These are phyloP conservation scores for Listronotus oregonensis DNA, from an alignment of 1,140 invertebrate genomes.

Conservation along the genomic window DNA sequence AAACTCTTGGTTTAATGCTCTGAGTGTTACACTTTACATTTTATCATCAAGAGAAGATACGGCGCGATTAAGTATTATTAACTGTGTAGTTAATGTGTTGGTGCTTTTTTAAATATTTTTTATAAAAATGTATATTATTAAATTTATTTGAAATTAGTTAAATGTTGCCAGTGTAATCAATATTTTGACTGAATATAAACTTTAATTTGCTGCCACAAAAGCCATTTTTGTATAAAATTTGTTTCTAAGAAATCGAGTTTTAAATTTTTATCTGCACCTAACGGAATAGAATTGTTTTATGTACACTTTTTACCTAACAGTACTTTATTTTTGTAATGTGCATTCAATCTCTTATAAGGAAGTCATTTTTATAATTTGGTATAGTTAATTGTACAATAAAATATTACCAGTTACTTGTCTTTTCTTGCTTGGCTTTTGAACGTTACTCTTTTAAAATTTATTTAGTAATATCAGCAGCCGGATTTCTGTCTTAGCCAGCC, in stretches of 20 bases:
- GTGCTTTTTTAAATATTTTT: conserved; percentile 21
- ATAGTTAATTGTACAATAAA: conserved; percentile 37
- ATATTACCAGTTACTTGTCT: conserved; percentile 8
- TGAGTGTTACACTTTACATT: no score
- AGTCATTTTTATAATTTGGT: conserved; percentile 32
- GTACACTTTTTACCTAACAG: conserved; percentile 23
- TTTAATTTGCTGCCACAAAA: conserved; percentile 13
- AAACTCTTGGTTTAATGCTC: no score
- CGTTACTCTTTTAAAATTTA: not conserved
- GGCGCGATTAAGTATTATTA: no score
- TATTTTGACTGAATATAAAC: conserved; percentile 13
- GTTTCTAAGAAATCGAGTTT: conserved; percentile 2
- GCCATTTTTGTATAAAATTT: conserved; percentile 14
- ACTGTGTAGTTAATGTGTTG: conserved; percentile 15
- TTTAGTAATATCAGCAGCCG: no score
- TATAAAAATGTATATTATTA: conserved; percentile 12
- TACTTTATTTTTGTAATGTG: conserved; percentile 32
- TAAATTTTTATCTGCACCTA: conserved; percentile 13
- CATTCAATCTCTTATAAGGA: conserved; percentile 28
- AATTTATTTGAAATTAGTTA: conserved; percentile 2
- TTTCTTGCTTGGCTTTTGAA: not conserved
- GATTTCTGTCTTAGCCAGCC: no score
- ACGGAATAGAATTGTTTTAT: conserved; percentile 18
- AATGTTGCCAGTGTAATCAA: conserved; percentile 14
- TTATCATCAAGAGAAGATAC: no score